Evolutionary conservation across 2,113 vertebrate genomes (phyloP).

Genomic region (Platysternon megacephalum): DNA sequence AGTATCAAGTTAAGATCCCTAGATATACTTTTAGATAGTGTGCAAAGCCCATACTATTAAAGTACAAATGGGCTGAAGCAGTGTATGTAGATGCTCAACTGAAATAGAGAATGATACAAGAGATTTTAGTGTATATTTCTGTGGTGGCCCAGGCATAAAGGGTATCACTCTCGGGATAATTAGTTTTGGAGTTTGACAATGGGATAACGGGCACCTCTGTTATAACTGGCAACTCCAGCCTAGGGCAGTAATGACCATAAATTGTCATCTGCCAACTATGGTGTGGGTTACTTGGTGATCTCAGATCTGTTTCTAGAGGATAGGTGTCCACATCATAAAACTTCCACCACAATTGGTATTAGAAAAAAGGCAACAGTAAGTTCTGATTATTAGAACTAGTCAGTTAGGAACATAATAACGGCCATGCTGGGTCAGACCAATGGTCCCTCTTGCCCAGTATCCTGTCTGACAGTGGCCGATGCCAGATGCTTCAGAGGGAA

Average conservation of each 20-base stretch:
- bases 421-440: background rate
- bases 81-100: background rate
- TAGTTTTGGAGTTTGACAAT: no score
- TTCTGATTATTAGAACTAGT: background rate
- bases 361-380: background rate
- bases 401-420: background rate
- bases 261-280: fast-evolving
- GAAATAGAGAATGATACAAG: background rate
- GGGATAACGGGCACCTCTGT: background rate
- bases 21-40: background rate
- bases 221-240: background rate
- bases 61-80: background rate
- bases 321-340: fast-evolving
- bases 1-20: background rate
- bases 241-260: background rate
- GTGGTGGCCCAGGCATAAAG: no score
- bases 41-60: background rate
- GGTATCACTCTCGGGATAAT: fast-evolving
- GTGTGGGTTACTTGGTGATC: background rate
- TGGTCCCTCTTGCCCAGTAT: background rate
- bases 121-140: background rate
- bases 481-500: background rate
- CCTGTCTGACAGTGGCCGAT: background rate
- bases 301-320: background rate
- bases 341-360: fast-evolving